Conservation (phyloP, 1,140 invertebrate species). For the Rhyacophila brunnea region DNA sequence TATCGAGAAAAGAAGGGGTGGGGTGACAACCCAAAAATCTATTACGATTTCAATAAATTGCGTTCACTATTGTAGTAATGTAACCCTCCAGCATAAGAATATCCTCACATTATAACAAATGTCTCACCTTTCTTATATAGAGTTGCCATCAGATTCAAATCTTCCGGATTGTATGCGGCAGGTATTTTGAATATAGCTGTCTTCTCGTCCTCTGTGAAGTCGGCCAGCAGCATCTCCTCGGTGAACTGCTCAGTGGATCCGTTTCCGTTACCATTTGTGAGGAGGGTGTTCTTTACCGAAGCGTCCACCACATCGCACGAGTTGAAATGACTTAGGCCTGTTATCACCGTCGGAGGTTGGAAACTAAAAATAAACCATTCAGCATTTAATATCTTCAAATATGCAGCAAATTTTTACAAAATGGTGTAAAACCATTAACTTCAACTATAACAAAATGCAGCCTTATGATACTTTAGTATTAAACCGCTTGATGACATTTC, state of each 20-base stretch:
- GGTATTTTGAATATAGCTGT: slow-evolving; percentile 65
- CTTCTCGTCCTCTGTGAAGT: slow-evolving; percentile 65
- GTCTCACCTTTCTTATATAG: slow-evolving; percentile 63
- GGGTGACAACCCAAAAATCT: no score
- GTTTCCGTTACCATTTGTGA: slow-evolving; percentile 5
- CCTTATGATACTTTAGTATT: no score
- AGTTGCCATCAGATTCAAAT: slow-evolving; percentile 74
- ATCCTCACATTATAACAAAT: no score
- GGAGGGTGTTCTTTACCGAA: slow-evolving; percentile 24
- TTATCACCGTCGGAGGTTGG: slow-evolving; percentile 48
- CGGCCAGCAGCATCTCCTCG: slow-evolving; percentile 51
- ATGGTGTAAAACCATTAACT: no score
- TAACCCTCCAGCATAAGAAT: no score
- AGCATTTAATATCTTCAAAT: background rate
- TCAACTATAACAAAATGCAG: no score
- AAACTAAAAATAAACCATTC: slow-evolving; percentile 39
- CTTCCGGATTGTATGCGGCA: slow-evolving; percentile 70
- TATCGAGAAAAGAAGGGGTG: no score
- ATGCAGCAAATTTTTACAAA: no score
- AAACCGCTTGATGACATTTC: no score
- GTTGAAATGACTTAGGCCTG: slow-evolving; percentile 42
- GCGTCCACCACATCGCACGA: slow-evolving; percentile 39
- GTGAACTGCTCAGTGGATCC: slow-evolving; percentile 38
- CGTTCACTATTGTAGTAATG: no score
- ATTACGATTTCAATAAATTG: no score